phyloP scores from a whole-genome alignment of 2,797 vertebrate genomes.

The Odontamblyopus lacepedii region DNA sequence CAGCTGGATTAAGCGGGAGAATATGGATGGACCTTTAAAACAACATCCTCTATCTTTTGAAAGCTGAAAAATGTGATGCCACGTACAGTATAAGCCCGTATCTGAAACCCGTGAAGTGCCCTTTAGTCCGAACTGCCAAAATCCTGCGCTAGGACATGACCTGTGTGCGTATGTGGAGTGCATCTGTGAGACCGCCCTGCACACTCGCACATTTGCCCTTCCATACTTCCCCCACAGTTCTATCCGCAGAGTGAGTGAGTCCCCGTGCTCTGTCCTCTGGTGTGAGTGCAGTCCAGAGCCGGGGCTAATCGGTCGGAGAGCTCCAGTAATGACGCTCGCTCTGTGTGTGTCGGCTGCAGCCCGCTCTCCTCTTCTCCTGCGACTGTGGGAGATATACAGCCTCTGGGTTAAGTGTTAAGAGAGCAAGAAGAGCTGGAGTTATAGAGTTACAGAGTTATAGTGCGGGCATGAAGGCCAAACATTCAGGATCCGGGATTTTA shows the following conservation, averaged over 20 bases:
- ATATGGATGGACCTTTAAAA: too few species aligned
- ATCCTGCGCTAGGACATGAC: slow-evolving; percentile 20
- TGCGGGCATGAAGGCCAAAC: not conserved
- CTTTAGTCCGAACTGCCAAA: not conserved
- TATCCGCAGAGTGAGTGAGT: slow-evolving; percentile 10
- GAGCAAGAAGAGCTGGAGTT: not conserved
- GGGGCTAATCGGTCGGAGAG: slow-evolving; percentile 51
- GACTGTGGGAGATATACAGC: slow-evolving; percentile 43
- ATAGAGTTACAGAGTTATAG: not conserved
- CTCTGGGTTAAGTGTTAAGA: slow-evolving; percentile 21
- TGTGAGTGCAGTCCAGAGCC: slow-evolving; percentile 40
- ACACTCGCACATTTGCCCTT: slow-evolving; percentile 37
- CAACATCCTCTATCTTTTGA: too few species aligned
- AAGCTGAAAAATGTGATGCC: too few species aligned
- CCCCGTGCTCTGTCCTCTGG: slow-evolving; percentile 32
- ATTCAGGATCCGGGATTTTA: not conserved
- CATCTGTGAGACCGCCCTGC: slow-evolving; percentile 19
- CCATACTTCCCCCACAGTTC: slow-evolving; percentile 26
- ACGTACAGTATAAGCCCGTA: too few species aligned
- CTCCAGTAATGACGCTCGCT: slow-evolving; percentile 54
- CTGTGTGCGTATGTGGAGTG: slow-evolving; percentile 20
- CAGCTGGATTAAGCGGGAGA: too few species aligned
- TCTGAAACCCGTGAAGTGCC: not conserved
- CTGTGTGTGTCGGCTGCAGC: slow-evolving; percentile 38
- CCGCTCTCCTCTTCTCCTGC: slow-evolving; percentile 55